Evolutionary conservation across 2,888 invertebrate genomes (phyloP).

Genomic region (Magallana nippona): DNA sequence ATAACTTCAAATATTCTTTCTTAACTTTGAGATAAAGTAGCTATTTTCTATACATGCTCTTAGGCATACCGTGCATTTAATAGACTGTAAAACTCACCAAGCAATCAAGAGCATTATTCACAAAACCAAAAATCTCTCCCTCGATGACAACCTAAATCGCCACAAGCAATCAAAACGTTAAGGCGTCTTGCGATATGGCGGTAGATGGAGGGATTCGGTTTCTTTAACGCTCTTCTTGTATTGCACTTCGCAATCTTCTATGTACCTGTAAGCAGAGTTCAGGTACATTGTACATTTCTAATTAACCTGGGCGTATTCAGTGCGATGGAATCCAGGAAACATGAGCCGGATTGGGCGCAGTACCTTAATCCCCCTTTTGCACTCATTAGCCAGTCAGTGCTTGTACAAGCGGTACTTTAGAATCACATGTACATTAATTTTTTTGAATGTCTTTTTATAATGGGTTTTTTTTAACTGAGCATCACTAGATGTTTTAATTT

Average conservation of each 20-base stretch:
- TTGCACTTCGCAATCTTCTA: not conserved
- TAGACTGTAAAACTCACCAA: too few species aligned
- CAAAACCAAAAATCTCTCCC: too few species aligned
- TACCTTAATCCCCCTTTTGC: not conserved
- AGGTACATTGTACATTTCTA: slow-evolving; percentile 15
- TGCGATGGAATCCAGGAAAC: not conserved
- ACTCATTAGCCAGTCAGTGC: not conserved
- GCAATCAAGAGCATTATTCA: too few species aligned
- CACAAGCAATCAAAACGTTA: too few species aligned
- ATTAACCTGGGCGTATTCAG: slow-evolving; percentile 12
- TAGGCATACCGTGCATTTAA: too few species aligned
- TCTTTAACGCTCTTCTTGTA: not conserved
- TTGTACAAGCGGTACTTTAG: not conserved
- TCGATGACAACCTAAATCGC: too few species aligned
- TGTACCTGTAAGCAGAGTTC: not conserved
- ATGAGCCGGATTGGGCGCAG: not conserved
- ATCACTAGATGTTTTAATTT: too few species aligned
- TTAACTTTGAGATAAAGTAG: too few species aligned
- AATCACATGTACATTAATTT: not conserved
- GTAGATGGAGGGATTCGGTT: not conserved
- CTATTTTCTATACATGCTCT: too few species aligned
- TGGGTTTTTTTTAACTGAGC: too few species aligned
- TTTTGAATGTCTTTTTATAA: not conserved
- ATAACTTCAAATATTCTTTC: too few species aligned
- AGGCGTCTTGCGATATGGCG: too few species aligned